These are phyloP conservation scores for Achatina immaculata DNA, from an alignment of 1,140 invertebrate species.

Conservation along the genomic window DNA sequence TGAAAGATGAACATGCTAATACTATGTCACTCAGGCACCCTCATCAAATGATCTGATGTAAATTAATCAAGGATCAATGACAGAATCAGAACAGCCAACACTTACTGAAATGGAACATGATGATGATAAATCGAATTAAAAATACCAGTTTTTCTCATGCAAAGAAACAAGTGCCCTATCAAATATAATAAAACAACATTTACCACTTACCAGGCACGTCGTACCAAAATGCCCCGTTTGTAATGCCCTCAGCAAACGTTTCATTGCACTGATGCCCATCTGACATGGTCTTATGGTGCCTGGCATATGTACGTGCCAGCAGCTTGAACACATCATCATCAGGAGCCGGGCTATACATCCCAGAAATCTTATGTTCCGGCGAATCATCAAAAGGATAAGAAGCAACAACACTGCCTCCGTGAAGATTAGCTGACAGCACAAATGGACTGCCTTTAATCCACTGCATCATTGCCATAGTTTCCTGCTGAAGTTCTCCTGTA, in stretches of 20 bases:
- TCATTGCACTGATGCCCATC: constrained; percentile 52
- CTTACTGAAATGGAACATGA: too few relatives aligned
- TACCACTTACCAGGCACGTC: constrained; percentile 75
- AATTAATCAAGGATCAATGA: too few relatives aligned
- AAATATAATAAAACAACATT: too few relatives aligned
- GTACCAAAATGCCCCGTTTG: constrained; percentile 91
- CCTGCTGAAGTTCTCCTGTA: constrained; percentile 86
- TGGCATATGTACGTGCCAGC: constrained; percentile 62
- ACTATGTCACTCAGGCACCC: too few relatives aligned
- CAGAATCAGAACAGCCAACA: too few relatives aligned
- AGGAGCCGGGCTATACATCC: constrained; percentile 68
- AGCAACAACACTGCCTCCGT: constrained; percentile 91
- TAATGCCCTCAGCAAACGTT: constrained; percentile 77
- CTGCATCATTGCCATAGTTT: constrained; percentile 91
- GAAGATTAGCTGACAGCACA: constrained; percentile 95
- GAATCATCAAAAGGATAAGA: constrained; percentile 87
- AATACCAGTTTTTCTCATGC: too few relatives aligned
- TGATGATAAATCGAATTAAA: too few relatives aligned
- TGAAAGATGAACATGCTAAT: too few relatives aligned
- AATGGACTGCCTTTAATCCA: constrained; percentile 91
- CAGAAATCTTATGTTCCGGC: constrained; percentile 38
- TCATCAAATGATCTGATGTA: too few relatives aligned
- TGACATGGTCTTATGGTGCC: constrained; percentile 71
- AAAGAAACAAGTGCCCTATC: too few relatives aligned
- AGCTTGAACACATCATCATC: constrained; percentile 66